Conservation (phyloP, 1,140 invertebrate genomes). For the Drosophila tsacasi region DNA sequence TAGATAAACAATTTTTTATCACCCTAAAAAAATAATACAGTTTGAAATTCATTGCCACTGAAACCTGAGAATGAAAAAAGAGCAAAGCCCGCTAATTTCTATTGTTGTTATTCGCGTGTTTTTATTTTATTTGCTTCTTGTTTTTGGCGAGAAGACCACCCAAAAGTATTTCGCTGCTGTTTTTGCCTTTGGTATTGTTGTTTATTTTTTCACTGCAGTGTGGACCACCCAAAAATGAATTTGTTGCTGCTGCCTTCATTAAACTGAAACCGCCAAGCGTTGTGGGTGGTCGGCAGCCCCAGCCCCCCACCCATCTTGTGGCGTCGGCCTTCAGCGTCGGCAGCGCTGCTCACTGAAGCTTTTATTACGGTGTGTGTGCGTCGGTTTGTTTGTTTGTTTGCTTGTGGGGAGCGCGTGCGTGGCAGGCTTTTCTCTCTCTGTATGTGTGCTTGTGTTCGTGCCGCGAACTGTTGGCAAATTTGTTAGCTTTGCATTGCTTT, state of each 20-base stretch:
- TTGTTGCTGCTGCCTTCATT: slow-evolving; percentile 75
- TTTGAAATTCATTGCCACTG: slow-evolving; percentile 30
- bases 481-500: slow-evolving; percentile 67
- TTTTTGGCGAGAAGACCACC: slow-evolving; percentile 51
- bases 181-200: slow-evolving; percentile 32
- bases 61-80: neutral
- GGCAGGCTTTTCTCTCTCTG: slow-evolving; percentile 60
- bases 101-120: slow-evolving; percentile 31
- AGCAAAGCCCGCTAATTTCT: slow-evolving; percentile 46
- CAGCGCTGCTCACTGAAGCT: slow-evolving; percentile 49
- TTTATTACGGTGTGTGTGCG: slow-evolving; percentile 46
- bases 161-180: slow-evolving; percentile 45
- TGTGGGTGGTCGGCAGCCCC: slow-evolving; percentile 68
- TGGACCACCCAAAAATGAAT: slow-evolving; percentile 70
- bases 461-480: slow-evolving; percentile 80
- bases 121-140: slow-evolving; percentile 18
- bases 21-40: neutral
- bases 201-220: slow-evolving; percentile 67
- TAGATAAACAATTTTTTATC: neutral
- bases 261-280: slow-evolving; percentile 70
- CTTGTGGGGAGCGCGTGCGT: slow-evolving; percentile 64
- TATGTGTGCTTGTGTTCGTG: slow-evolving; percentile 40
- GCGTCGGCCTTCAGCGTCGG: slow-evolving; percentile 66
- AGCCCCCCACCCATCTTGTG: slow-evolving; percentile 7
- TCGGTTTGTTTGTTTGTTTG: slow-evolving; percentile 26